Conservation (phyloP, 2,888 invertebrate species). For the Panopea generosa region DNA sequence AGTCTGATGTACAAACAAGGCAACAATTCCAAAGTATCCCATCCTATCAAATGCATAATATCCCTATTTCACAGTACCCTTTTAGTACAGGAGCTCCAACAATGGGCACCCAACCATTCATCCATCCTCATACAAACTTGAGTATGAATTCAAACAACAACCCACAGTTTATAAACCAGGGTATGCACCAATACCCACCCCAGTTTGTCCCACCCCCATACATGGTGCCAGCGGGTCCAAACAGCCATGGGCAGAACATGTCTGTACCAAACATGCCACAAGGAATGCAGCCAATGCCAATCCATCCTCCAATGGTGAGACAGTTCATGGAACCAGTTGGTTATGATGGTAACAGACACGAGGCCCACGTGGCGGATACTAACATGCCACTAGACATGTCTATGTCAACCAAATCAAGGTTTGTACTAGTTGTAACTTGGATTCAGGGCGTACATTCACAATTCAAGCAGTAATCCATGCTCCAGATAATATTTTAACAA, state of each 20-base stretch:
- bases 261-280: neutral
- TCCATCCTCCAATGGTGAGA: neutral
- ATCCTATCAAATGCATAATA: constrained; percentile 43
- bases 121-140: neutral
- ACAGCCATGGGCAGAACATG: neutral
- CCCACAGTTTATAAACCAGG: constrained; percentile 10
- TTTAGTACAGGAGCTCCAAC: neutral
- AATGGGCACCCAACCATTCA: constrained; percentile 4
- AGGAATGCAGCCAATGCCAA: neutral
- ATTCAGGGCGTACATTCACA: too few relatives aligned
- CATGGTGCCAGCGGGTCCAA: neutral
- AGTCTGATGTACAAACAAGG: too few relatives aligned
- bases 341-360: too few relatives aligned
- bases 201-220: constrained; percentile 1
- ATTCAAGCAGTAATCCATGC: too few relatives aligned
- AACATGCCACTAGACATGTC: constrained; percentile 53
- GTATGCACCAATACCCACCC: constrained; percentile 7
- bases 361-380: neutral
- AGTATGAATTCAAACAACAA: neutral
- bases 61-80: constrained; percentile 24
- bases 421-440: neutral
- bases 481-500: too few relatives aligned
- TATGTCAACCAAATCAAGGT: constrained; percentile 38
- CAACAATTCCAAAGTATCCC: neutral
- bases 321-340: too few relatives aligned